These are phyloP conservation scores for Austrolebias charrua DNA, from an alignment of 2,797 vertebrate species.

Conservation along the genomic window DNA sequence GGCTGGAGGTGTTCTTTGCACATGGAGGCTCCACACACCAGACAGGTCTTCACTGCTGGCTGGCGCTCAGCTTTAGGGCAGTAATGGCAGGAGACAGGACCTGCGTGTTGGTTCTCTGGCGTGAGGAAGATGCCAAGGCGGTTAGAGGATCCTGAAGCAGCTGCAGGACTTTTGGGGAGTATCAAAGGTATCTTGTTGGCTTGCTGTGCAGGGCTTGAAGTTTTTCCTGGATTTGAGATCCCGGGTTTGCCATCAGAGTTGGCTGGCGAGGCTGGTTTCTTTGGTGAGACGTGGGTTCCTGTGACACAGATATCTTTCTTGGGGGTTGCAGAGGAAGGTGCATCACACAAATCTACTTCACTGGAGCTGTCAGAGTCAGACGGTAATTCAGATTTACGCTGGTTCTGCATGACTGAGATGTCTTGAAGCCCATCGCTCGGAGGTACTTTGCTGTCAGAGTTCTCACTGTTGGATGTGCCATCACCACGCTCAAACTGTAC, in stretches of 20 bases:
- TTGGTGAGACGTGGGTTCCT: conserved; percentile 18
- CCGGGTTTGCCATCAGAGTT: conserved; percentile 13
- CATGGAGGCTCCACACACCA: conserved; percentile 84
- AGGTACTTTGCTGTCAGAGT: conserved; percentile 14
- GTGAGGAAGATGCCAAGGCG: not conserved
- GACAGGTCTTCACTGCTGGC: conserved; percentile 80
- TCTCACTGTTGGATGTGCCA: conserved; percentile 14
- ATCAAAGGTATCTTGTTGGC: conserved; percentile 10
- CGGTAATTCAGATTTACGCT: not conserved
- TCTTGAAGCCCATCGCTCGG: conserved; percentile 3
- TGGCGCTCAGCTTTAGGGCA: conserved; percentile 64
- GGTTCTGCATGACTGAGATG: conserved; percentile 18
- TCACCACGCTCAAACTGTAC: conserved; percentile 14
- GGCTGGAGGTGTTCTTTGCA: conserved; percentile 78
- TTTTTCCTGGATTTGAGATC: conserved; percentile 16
- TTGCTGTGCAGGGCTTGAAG: conserved; percentile 1
- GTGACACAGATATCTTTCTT: conserved; percentile 14
- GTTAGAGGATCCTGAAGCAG: conserved; percentile 22
- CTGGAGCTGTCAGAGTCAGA: conserved; percentile 52
- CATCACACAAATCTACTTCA: conserved; percentile 67
- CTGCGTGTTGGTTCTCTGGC: not conserved
- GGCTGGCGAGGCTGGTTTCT: conserved; percentile 23
- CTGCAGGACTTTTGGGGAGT: conserved; percentile 3
- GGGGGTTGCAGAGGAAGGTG: conserved; percentile 28
- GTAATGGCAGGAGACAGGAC: conserved; percentile 75